phyloP scores from a whole-genome alignment of 1,140 invertebrate species.

The Penaeus vannamei region DNA sequence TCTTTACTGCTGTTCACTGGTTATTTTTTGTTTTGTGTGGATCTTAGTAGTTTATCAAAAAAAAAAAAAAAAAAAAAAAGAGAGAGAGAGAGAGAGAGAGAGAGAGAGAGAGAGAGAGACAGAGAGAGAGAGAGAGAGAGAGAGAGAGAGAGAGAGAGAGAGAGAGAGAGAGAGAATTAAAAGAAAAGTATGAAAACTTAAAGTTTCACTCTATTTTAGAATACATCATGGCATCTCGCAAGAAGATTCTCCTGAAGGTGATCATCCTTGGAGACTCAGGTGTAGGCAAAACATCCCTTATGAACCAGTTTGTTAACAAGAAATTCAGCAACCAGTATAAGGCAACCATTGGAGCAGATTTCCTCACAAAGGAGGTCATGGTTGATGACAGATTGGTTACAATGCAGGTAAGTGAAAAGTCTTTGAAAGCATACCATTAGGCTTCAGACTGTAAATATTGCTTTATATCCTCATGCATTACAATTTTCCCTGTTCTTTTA shows the following conservation, averaged over 20 bases:
- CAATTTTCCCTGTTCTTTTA: too few species aligned
- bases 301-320: conserved; percentile 99
- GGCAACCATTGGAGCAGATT: conserved; percentile 99
- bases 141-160: too few species aligned
- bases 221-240: conserved; percentile 60
- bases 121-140: too few species aligned
- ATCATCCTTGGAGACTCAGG: conserved; percentile 98
- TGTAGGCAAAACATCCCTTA: conserved; percentile 99
- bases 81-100: too few species aligned
- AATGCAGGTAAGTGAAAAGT: conserved; percentile 85
- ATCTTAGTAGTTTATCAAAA: too few species aligned
- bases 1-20: too few species aligned
- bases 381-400: conserved; percentile 98
- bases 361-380: conserved; percentile 98
- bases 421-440: not conserved
- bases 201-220: not conserved
- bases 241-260: conserved; percentile 78
- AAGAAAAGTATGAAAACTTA: too few species aligned
- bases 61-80: too few species aligned
- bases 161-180: too few species aligned
- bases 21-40: too few species aligned
- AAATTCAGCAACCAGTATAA: conserved; percentile 99
- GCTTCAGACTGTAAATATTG: not conserved
- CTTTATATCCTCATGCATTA: too few species aligned
- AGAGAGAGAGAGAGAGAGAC: too few species aligned